These are phyloP conservation scores for Octomys mimax DNA, from an alignment of 2,797 vertebrate species.

Conservation along the genomic window DNA sequence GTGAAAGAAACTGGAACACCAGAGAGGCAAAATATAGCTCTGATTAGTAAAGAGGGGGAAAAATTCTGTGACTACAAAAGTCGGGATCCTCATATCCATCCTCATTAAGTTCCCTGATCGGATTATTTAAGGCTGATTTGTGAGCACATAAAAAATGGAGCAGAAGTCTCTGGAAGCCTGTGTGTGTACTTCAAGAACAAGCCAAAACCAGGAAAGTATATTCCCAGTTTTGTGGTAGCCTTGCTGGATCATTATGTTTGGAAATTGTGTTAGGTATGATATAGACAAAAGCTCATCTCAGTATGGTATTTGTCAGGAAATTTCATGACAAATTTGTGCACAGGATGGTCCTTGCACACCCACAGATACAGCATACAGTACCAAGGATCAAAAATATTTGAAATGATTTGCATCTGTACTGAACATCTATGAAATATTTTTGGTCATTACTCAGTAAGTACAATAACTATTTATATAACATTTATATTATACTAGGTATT, in stretches of 20 bases:
- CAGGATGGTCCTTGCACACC: background rate
- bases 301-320: conserved; percentile 54
- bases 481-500: background rate
- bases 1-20: conserved; percentile 37
- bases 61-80: background rate
- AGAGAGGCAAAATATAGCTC: conserved; percentile 45
- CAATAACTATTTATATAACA: background rate
- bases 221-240: conserved; percentile 48
- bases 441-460: background rate
- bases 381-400: background rate
- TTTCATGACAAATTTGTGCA: conserved; percentile 46
- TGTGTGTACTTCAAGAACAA: conserved; percentile 61
- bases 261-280: conserved; percentile 60
- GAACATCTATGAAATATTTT: background rate
- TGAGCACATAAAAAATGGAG: conserved; percentile 56
- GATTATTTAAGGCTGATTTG: conserved; percentile 59
- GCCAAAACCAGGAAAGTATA: background rate
- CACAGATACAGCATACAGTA: background rate
- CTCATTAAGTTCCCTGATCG: conserved; percentile 56
- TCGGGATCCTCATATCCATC: background rate
- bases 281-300: conserved; percentile 26
- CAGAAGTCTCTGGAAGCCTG: conserved; percentile 48
- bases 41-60: conserved; percentile 34
- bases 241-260: conserved; percentile 66
- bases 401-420: background rate